Conservation (phyloP, 2,888 invertebrate species). For the Steinernema hermaphroditum region DNA sequence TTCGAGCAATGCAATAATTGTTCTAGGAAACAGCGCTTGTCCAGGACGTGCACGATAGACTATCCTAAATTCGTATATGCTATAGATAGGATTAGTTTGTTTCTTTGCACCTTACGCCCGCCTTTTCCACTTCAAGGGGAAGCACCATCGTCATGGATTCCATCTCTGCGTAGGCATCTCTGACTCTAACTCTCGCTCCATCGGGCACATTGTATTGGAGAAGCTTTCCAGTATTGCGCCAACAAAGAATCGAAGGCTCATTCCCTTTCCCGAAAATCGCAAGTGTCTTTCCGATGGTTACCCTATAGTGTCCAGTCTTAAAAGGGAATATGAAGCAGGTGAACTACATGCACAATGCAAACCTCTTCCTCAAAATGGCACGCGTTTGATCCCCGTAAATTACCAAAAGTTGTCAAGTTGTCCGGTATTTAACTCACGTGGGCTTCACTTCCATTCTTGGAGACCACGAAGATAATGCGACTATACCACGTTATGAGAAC, state of each 20-base stretch:
- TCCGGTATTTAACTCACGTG: slow-evolving; percentile 55
- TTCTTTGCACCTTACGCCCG: slow-evolving; percentile 49
- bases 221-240: slow-evolving; percentile 76
- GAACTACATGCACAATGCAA: background rate
- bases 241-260: slow-evolving; percentile 86
- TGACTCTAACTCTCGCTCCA: slow-evolving; percentile 86
- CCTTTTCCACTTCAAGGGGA: slow-evolving; percentile 79
- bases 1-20: slow-evolving; percentile 59
- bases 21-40: slow-evolving; percentile 63
- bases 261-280: slow-evolving; percentile 98
- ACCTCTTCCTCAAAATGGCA: slow-evolving; percentile 87
- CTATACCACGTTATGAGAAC: slow-evolving; percentile 82
- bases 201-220: slow-evolving; percentile 88
- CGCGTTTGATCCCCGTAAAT: slow-evolving; percentile 88
- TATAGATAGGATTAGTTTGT: too few relatives aligned
- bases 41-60: slow-evolving; percentile 58
- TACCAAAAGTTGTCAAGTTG: slow-evolving; percentile 80
- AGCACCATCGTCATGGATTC: slow-evolving; percentile 99
- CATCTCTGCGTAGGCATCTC: slow-evolving; percentile 94
- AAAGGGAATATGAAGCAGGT: background rate
- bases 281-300: slow-evolving; percentile 93
- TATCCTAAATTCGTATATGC: slow-evolving; percentile 43
- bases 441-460: slow-evolving; percentile 88
- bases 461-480: slow-evolving; percentile 84
- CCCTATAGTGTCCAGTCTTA: slow-evolving; percentile 67